Percentiles rank a stretch among this genome's conserved stretches.
phyloP scores from a whole-genome alignment of 2,888 invertebrate genomes.

The Nemotelus nigrinus region DNA sequence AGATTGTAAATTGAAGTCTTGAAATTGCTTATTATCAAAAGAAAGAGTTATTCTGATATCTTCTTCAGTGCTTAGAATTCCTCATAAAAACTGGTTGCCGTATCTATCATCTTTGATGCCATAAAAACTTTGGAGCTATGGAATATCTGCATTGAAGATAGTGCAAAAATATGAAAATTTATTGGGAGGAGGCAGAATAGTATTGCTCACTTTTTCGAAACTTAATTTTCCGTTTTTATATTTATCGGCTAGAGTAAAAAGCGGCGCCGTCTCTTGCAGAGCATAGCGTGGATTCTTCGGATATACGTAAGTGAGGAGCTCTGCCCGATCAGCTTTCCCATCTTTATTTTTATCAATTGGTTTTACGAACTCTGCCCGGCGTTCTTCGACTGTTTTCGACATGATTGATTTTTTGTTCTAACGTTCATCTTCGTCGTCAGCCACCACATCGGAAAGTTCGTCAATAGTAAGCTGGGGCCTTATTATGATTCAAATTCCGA shows the following conservation, averaged over 20 bases:
- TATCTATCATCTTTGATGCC: conserved; percentile 80
- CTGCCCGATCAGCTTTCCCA: conserved; percentile 76
- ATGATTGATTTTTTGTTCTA: conserved; percentile 63
- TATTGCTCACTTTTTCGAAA: conserved; percentile 69
- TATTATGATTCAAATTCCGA: too few relatives aligned
- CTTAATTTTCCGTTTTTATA: conserved; percentile 74
- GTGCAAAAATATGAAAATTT: conserved; percentile 1
- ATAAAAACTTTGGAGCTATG: conserved; percentile 77
- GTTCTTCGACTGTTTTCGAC: conserved; percentile 69
- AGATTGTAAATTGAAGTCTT: conserved; percentile 8
- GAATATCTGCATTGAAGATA: conserved; percentile 62
- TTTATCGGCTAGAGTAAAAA: conserved; percentile 75
- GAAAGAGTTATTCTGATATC: neutral
- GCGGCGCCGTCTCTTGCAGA: conserved; percentile 76
- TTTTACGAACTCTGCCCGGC: conserved; percentile 74
- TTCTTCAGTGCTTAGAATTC: conserved; percentile 68
- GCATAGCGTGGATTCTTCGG: conserved; percentile 78
- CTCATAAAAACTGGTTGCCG: conserved; percentile 78
- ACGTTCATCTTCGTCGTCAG: conserved; percentile 62
- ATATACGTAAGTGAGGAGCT: conserved; percentile 79
- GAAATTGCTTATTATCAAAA: conserved; percentile 10
- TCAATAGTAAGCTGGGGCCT: conserved; percentile 75
- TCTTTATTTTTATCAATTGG: conserved; percentile 78
- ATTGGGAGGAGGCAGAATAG: too few relatives aligned
- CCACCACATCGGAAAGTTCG: conserved; percentile 78